Base-by-base conservation (phyloP, 2,797 vertebrate genomes). In the Nyctibius grandis region DNA sequence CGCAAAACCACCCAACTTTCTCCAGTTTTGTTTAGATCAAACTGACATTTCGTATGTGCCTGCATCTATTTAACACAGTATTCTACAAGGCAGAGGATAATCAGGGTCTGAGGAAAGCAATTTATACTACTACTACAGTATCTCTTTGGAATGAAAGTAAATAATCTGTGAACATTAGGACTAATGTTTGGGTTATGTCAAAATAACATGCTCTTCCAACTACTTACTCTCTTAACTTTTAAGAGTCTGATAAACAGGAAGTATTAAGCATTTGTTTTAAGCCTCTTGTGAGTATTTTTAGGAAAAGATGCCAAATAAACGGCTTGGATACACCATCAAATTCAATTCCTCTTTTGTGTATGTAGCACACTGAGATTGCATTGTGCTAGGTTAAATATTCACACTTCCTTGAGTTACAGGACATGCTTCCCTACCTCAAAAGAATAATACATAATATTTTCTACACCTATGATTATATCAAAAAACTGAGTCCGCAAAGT, bases 11-110 rank as follows among this genome's bases (percentile, higher is more conserved):
- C 5, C 1, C 12, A 65, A 40, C 11, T 61, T 28, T 6, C 18
- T 18, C 26, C n/a, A 8, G 31, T 63, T 11, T 20, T 40, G 4
- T 80, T 76, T 53, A 72, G 25, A 45, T 36, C 34, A 81, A 81
- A 38, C 8, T 44, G 25, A 75, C 9, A 69, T 54, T 73, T 42
- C 2, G 0, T 13, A 26, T 5, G 1, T n/a, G 7, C 12, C 60
- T 60, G 13, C 9, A 53, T 9, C 61, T 54, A 47, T 26, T 33
- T 18, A 60, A 42, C 4, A 13, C 0, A 14, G 2, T 21, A 29
- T 47, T 85, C 83, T 45, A 83, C 1, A 4, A 44, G 3, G 5
- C 1, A 86, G 36, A 68, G 6, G 9, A 60, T 40, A 78, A 86
- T 45, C 15, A n/a, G 5, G 14, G 15, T 67, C 20, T 28, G 9